These are phyloP conservation scores for Heteropelma amictum DNA, from an alignment of 2,888 invertebrate species.

Conservation along the genomic window DNA sequence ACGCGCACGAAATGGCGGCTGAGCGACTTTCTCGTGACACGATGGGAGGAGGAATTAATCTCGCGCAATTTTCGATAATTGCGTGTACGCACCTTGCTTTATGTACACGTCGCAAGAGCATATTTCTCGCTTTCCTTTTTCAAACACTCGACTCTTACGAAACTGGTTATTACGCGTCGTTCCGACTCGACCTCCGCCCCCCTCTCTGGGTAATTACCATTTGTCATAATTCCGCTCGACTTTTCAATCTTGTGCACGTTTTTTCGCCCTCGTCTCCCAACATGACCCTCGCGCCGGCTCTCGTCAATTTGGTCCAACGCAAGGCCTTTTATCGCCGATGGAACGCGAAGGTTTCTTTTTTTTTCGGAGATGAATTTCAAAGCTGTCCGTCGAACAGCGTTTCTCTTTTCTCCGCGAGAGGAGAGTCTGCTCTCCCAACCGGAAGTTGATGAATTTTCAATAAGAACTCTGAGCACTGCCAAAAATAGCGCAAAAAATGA, in stretches of 20 bases:
- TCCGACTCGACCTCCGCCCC: constrained; percentile 32
- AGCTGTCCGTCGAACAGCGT: too few relatives aligned
- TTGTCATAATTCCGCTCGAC: constrained; percentile 37
- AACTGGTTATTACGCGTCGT: constrained; percentile 45
- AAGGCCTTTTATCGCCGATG: too few relatives aligned
- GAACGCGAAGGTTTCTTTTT: too few relatives aligned
- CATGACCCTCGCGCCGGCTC: background rate
- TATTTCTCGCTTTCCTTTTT: constrained; percentile 13
- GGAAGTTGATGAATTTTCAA: too few relatives aligned
- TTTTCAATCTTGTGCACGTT: constrained; percentile 8
- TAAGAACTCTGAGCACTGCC: too few relatives aligned
- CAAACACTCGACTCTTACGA: constrained; percentile 8
- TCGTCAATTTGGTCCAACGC: too few relatives aligned
- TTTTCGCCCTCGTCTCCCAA: background rate
- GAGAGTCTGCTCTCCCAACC: too few relatives aligned
- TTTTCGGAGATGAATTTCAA: too few relatives aligned
- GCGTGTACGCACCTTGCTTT: too few relatives aligned
- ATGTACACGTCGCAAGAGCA: too few relatives aligned
- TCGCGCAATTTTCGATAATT: constrained; percentile 57
- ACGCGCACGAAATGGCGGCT: constrained; percentile 32
- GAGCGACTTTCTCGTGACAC: constrained; percentile 46
- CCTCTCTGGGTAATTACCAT: constrained; percentile 47
- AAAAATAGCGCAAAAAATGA: too few relatives aligned
- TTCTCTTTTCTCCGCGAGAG: too few relatives aligned
- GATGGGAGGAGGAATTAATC: constrained; percentile 59